A percentile compares a stretch with the other conserved stretches of the same genome.
Conservation (phyloP, 2,797 vertebrate genomes). For the Ibycter americanus region DNA sequence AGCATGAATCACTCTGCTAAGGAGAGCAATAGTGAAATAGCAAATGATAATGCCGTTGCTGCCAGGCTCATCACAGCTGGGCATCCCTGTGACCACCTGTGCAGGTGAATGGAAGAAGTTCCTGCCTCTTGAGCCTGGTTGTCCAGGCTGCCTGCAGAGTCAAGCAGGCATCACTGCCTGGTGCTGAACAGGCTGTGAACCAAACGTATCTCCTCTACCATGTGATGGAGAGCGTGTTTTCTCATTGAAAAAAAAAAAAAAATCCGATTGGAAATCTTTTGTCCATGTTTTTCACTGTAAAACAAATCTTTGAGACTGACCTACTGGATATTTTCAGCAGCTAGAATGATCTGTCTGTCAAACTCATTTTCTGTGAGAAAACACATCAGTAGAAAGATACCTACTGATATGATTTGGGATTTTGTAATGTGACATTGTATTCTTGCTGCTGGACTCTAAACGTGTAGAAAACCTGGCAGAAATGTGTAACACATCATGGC, state of each 20-base stretch:
- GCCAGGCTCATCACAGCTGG: neutral
- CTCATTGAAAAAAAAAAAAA: neutral
- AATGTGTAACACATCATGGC: neutral
- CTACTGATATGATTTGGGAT: neutral
- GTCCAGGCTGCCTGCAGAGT: neutral
- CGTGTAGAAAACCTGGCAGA: neutral
- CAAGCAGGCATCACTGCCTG: neutral
- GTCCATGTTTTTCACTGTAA: neutral
- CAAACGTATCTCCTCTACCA: neutral
- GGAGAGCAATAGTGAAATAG: neutral
- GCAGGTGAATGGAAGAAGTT: neutral
- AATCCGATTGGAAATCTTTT: neutral
- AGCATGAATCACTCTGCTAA: neutral
- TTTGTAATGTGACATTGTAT: accelerated
- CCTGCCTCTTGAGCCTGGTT: neutral
- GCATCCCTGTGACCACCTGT: neutral
- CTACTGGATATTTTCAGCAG: neutral
- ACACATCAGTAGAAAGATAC: neutral
- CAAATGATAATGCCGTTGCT: neutral
- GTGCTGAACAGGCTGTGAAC: neutral
- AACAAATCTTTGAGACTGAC: neutral
- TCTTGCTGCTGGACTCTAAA: neutral
- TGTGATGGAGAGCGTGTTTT: accelerated
- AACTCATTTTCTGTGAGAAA: neutral
- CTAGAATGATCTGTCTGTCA: neutral